phyloP scores from a whole-genome alignment of 2,113 vertebrate species.

The Donacobius atricapilla region DNA sequence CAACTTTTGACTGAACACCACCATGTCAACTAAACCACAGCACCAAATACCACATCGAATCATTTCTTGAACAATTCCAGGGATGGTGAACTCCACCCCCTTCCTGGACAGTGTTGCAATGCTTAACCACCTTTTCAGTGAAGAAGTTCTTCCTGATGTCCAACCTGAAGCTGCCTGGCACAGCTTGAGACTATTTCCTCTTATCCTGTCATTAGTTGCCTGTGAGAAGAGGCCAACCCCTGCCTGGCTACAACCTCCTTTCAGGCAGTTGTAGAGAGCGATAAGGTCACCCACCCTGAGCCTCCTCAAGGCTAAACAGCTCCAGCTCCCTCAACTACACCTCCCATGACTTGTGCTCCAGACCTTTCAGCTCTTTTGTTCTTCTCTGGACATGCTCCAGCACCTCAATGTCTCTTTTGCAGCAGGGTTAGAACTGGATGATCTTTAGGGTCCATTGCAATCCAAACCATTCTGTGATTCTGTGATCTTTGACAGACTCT shows the following conservation, averaged over 20 bases:
- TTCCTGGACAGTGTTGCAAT: not conserved
- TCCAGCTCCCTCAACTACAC: not conserved
- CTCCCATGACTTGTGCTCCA: not conserved
- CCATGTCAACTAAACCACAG: not conserved
- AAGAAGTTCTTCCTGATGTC: not conserved
- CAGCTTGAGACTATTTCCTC: not conserved
- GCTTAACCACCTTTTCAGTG: not conserved
- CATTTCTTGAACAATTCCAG: not conserved
- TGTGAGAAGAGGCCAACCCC: not conserved
- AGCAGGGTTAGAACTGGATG: not conserved
- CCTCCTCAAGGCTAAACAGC: not conserved
- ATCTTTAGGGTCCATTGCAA: not conserved
- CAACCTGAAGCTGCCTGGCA: not conserved
- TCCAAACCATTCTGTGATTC: not conserved
- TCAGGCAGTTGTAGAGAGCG: not conserved
- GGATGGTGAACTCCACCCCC: fast-evolving
- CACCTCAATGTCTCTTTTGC: not conserved
- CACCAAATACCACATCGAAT: not conserved
- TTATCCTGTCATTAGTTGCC: not conserved
- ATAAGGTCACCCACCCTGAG: not conserved
- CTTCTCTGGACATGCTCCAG: not conserved
- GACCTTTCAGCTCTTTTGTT: not conserved
- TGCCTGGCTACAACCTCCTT: not conserved
- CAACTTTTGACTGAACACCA: not conserved
- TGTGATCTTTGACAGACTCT: not conserved